phyloP scores from a whole-genome alignment of 2,888 invertebrate species.

The Acheta domesticus region DNA sequence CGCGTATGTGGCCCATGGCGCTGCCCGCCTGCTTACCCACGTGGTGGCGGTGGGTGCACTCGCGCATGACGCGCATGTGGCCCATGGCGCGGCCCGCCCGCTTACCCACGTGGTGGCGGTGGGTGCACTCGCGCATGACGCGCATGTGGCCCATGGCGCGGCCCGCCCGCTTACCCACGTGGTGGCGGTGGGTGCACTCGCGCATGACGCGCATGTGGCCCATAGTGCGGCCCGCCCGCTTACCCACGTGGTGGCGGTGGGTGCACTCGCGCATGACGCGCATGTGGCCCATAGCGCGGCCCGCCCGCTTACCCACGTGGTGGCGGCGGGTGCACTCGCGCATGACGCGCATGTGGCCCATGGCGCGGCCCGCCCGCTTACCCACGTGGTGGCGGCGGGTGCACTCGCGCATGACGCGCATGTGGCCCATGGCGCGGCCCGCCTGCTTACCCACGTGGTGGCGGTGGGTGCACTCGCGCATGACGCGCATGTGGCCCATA shows the following conservation, averaged over 20 bases:
- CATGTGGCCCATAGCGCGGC: neutral
- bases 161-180: neutral
- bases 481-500: neutral
- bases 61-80: neutral
- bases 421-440: neutral
- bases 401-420: neutral
- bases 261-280: neutral
- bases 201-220: neutral
- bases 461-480: neutral
- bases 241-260: neutral
- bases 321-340: neutral
- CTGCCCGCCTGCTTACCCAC: neutral
- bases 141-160: neutral
- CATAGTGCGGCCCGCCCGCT: neutral
- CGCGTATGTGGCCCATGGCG: neutral
- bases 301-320: neutral
- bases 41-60: neutral
- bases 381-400: neutral
- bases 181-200: neutral
- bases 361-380: neutral
- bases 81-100: neutral
- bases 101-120: neutral
- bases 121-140: neutral
- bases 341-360: neutral
- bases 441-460: neutral